Percentiles rank a stretch among this genome's conserved stretches.
These are phyloP conservation scores for Prunella fulvescens DNA, from an alignment of 2,113 vertebrate species.

Conservation along the genomic window DNA sequence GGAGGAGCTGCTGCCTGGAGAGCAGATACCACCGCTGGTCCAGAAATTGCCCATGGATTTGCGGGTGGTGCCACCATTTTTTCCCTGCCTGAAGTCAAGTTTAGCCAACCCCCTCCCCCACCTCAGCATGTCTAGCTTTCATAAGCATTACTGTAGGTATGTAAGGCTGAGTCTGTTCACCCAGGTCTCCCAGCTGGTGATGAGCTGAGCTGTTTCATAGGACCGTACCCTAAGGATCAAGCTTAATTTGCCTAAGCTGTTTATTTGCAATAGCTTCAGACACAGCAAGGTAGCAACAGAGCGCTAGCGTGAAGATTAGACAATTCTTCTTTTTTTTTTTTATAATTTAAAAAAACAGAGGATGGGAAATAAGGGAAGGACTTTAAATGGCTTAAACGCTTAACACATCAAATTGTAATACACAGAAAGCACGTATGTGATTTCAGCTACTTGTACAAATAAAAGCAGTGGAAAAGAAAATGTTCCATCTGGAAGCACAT, in stretches of 20 bases:
- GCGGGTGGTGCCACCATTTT: background rate
- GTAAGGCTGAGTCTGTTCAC: background rate
- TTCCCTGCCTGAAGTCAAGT: background rate
- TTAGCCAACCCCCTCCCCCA: background rate
- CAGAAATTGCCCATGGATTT: slow-evolving; percentile 7
- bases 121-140: background rate
- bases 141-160: slow-evolving; percentile 19
- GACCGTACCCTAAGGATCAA: slow-evolving; percentile 39
- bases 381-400: background rate
- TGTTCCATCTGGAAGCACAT: background rate
- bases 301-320: background rate
- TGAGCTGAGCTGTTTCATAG: slow-evolving; percentile 34
- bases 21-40: slow-evolving; percentile 27
- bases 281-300: slow-evolving; percentile 20
- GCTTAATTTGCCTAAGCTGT: slow-evolving; percentile 10
- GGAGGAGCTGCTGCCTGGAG: background rate
- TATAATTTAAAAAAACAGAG: background rate
- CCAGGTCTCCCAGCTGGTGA: slow-evolving; percentile 34
- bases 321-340: background rate
- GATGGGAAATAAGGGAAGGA: background rate
- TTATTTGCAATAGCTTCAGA: slow-evolving; percentile 5
- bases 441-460: slow-evolving; percentile 7
- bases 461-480: slow-evolving; percentile 34
- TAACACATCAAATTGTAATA: slow-evolving; percentile 12
- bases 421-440: slow-evolving; percentile 6